Base-by-base conservation (phyloP, 2,113 vertebrate genomes). In the Actenoides lindsayi region DNA sequence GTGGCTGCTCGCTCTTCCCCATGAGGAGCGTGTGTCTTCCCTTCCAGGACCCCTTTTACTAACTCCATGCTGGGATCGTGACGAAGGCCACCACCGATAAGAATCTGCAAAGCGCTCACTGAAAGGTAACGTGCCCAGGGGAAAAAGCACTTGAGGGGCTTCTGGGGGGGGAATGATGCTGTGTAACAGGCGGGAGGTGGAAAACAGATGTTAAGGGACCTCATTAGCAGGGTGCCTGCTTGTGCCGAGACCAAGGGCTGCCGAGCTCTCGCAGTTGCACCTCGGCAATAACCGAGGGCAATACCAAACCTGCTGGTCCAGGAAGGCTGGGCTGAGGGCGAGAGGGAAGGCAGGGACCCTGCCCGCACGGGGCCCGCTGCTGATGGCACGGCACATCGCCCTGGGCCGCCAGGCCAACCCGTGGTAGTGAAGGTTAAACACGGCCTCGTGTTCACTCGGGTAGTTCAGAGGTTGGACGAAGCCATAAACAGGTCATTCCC, bases 331-430 rank as follows among this genome's bases (percentile, higher is more conserved):
- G 92, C 53, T 46, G 33, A 9, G 56, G 79, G 65, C 39, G 2
- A 4, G 19, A 48, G 50, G 51, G 57, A 64, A 3, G 0, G 1
- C 5, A 46, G 44, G 7, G 18, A 18, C 17, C 18, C 17, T 9
- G 44, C 44, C 17, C 16, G 7, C 44, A 7, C 8, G 17, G 44
- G 41, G 5, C 41, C 41, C 11, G 41, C 41, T 41, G 44, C 44
- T 9, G 82, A 76, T 89, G 73, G 92, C 82, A 68, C 79, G 17
- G 63, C 48, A 5, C 2, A 15, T 53, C 65, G 68, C 60, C 28
- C 28, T 2, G 1, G 19, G 2, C 23, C 0, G 3, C n/a, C 6
- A 27, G 1, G 18, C 56, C 20, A 41, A 3, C 20, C 15, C 0
- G 1, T 6, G 12, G 16, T 67, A 41, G 30, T 41, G 41, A n/a